A percentile compares a stretch with the other conserved stretches of the same genome.
Evolutionary conservation across 2,113 vertebrate species (phyloP).

Genomic region (Synchiropus splendidus): DNA sequence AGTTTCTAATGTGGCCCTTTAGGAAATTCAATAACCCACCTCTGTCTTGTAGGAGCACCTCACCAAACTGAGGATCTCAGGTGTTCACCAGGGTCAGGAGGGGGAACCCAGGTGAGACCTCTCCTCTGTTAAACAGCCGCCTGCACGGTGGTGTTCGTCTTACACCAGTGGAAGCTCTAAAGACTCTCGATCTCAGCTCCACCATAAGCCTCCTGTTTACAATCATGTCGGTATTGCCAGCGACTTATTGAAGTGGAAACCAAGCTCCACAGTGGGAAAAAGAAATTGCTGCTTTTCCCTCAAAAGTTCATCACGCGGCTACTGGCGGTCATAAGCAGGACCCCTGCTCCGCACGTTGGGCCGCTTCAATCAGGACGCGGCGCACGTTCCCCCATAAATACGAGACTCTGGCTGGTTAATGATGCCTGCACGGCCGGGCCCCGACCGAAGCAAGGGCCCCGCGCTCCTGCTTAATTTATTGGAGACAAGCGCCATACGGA

Average conservation of each 20-base stretch:
- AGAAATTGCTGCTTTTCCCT: slow-evolving; percentile 42
- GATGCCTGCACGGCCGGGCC: slow-evolving; percentile 58
- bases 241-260: slow-evolving; percentile 56
- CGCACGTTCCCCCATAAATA: slow-evolving; percentile 53
- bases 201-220: slow-evolving; percentile 54
- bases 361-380: slow-evolving; percentile 45
- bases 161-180: too few species aligned
- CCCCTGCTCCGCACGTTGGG: slow-evolving; percentile 56
- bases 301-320: slow-evolving; percentile 50
- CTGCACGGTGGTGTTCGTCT: too few species aligned
- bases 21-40: too few species aligned
- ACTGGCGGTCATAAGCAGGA: slow-evolving; percentile 37
- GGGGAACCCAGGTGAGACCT: too few species aligned
- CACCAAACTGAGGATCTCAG: too few species aligned
- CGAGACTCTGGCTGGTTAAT: slow-evolving; percentile 58
- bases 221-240: slow-evolving; percentile 51
- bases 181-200: too few species aligned
- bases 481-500: slow-evolving; percentile 50
- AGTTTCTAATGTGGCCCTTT: too few species aligned
- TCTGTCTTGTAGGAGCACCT: too few species aligned
- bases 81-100: too few species aligned
- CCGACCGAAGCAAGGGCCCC: slow-evolving; percentile 54
- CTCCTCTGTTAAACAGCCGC: too few species aligned
- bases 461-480: slow-evolving; percentile 63
- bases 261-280: slow-evolving; percentile 45